These are phyloP conservation scores for Macrotus californicus DNA, from an alignment of 2,113 vertebrate genomes.

Conservation along the genomic window DNA sequence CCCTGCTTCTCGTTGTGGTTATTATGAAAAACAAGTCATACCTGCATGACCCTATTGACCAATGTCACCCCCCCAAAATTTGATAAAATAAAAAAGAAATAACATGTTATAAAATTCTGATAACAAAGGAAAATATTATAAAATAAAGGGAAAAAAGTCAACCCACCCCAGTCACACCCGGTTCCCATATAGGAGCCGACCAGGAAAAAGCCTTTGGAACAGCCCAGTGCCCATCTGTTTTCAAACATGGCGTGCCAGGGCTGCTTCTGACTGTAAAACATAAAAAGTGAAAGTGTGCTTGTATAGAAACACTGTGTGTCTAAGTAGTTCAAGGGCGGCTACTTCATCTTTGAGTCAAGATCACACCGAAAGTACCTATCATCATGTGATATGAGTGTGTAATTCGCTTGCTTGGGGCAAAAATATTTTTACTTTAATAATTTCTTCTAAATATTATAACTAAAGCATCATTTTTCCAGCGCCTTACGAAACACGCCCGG, in stretches of 20 bases:
- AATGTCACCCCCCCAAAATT: no score
- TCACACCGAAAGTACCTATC: neutral
- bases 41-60: no score
- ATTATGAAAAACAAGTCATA: neutral
- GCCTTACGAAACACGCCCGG: constrained; percentile 79
- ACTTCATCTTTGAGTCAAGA: neutral
- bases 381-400: neutral
- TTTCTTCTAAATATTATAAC: neutral
- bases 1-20: neutral
- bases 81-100: no score
- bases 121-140: no score
- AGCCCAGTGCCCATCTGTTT: neutral
- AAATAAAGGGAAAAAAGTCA: no score
- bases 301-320: neutral
- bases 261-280: neutral
- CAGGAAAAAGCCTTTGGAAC: neutral
- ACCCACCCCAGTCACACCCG: neutral
- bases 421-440: constrained; percentile 58
- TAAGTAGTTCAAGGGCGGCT: neutral
- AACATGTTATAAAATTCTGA: no score
- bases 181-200: neutral
- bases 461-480: constrained; percentile 65
- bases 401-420: neutral
- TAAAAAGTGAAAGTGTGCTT: neutral
- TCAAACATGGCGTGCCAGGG: neutral